These are phyloP conservation scores for Brachyopa scutellaris DNA, from an alignment of 2,888 invertebrate species.

Conservation along the genomic window DNA sequence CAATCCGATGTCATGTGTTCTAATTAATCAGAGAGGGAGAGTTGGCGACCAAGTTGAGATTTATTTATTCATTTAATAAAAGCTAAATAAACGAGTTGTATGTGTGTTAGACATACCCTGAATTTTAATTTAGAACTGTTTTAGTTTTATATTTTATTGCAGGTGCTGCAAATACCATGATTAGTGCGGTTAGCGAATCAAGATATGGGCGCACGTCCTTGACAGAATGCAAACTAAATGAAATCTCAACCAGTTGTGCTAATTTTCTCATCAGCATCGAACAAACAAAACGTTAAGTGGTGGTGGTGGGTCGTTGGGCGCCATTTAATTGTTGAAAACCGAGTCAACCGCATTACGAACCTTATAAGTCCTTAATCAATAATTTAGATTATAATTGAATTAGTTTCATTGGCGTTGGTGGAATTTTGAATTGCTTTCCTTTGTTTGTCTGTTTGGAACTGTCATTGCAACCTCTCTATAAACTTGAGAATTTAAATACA, in stretches of 20 bases:
- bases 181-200: constrained; percentile 57
- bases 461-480: neutral
- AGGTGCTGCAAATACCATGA: constrained; percentile 44
- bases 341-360: constrained; percentile 3
- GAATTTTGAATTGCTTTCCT: constrained; percentile 11
- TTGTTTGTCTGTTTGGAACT: neutral
- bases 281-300: constrained; percentile 30
- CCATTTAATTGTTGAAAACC: constrained; percentile 33
- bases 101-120: neutral
- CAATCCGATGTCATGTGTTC: constrained; percentile 54
- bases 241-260: constrained; percentile 18
- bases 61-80: constrained; percentile 66
- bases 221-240: constrained; percentile 22
- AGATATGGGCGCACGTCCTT: constrained; percentile 47
- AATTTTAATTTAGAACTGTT: constrained; percentile 22
- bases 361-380: constrained; percentile 49
- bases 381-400: constrained; percentile 62
- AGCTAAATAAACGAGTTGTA: constrained; percentile 22
- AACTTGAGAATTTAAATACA: constrained; percentile 51
- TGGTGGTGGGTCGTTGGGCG: constrained; percentile 12
- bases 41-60: constrained; percentile 37
- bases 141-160: constrained; percentile 41
- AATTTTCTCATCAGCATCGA: constrained; percentile 27
- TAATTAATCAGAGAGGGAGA: constrained; percentile 51
- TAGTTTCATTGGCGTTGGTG: constrained; percentile 45